A percentile compares a stretch with the other conserved stretches of the same genome.
These are phyloP conservation scores for Phalloptychus januarius DNA, from an alignment of 2,797 vertebrate genomes.

Conservation along the genomic window DNA sequence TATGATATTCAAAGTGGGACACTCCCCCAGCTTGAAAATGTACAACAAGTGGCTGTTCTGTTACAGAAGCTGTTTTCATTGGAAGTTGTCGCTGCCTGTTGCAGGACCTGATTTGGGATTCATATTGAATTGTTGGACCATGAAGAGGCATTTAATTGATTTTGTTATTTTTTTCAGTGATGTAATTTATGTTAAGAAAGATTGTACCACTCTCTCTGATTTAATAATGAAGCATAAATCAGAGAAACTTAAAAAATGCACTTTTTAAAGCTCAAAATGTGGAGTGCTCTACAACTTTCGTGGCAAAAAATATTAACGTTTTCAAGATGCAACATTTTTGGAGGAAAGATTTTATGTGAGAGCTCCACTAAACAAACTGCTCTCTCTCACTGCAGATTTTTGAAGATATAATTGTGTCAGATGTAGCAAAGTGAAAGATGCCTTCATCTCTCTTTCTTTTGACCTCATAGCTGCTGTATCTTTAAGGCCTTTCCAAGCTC, in stretches of 20 bases:
- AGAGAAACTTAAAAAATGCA: neutral
- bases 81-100: constrained; percentile 1
- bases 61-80: constrained; percentile 13
- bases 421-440: constrained; percentile 31
- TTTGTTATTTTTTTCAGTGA: neutral
- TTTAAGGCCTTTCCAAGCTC: constrained; percentile 24
- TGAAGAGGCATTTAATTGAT: neutral
- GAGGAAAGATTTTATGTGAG: neutral
- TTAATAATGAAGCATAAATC: neutral
- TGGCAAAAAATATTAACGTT: neutral
- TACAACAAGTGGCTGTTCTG: constrained; percentile 22
- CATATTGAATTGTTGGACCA: constrained; percentile 9
- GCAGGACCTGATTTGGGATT: constrained; percentile 7
- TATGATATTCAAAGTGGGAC: constrained; percentile 13
- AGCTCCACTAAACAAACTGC: neutral
- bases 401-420: constrained; percentile 15
- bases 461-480: constrained; percentile 47
- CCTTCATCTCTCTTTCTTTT: constrained; percentile 50
- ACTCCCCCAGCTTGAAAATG: constrained; percentile 20
- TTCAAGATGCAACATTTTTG: neutral
- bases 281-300: neutral
- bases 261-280: neutral
- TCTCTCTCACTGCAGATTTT: constrained; percentile 6
- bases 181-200: neutral
- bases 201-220: neutral